These are phyloP conservation scores for Sphaeridia pumilis DNA, from an alignment of 2,888 invertebrate genomes.

Conservation along the genomic window DNA sequence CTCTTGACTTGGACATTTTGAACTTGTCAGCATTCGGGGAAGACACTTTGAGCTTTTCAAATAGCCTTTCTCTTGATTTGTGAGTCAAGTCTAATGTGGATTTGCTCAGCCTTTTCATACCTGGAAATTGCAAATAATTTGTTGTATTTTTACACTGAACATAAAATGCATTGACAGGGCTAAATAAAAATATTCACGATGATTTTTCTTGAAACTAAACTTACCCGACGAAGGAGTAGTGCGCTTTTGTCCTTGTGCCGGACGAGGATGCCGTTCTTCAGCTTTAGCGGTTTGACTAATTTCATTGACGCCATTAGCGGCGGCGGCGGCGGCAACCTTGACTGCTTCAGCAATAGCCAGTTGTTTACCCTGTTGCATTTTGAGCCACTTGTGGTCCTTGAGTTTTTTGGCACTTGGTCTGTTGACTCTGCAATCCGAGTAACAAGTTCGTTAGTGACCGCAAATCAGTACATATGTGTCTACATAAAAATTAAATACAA, in stretches of 20 bases:
- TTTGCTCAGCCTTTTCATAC: slow-evolving; percentile 12
- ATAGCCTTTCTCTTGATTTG: slow-evolving; percentile 30
- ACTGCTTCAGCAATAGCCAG: slow-evolving; percentile 1
- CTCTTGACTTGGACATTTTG: slow-evolving; percentile 33
- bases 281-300: no score
- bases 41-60: slow-evolving; percentile 24
- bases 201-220: no score
- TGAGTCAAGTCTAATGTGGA: slow-evolving; percentile 16
- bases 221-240: no score
- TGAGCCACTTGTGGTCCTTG: slow-evolving; percentile 3
- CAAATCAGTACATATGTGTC: background rate
- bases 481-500: background rate
- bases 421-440: background rate
- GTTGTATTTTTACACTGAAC: no score
- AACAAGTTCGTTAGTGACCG: background rate
- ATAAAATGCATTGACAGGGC: no score
- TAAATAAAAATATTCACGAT: no score
- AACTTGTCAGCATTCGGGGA: slow-evolving; percentile 6
- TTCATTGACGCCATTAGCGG: no score
- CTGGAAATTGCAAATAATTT: no score
- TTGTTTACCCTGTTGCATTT: no score
- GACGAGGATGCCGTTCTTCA: no score
- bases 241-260: no score
- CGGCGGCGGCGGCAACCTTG: background rate
- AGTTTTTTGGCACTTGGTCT: slow-evolving; percentile 7